Conservation (phyloP, 2,113 vertebrate genomes). For the Corythornis cristatus region DNA sequence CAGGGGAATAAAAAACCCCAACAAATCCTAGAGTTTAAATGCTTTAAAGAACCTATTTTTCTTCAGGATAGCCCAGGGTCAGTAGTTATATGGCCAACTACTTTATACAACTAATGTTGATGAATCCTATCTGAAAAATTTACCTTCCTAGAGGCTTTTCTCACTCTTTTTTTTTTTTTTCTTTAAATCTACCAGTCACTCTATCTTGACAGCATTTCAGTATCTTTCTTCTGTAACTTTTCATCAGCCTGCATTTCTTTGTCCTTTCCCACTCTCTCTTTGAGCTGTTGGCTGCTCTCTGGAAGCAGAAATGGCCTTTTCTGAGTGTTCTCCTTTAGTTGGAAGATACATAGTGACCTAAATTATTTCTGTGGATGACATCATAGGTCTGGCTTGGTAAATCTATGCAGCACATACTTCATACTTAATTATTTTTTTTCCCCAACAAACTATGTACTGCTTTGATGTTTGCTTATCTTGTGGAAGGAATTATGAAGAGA, state of each 20-base stretch:
- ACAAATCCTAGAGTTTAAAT: background rate
- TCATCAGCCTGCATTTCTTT: background rate
- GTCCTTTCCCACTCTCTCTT: background rate
- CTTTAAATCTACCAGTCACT: background rate
- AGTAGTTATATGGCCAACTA: background rate
- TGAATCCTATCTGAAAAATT: background rate
- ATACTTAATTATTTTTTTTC: no score
- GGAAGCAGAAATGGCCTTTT: background rate
- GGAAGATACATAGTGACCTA: background rate
- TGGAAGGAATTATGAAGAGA: background rate
- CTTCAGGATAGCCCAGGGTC: background rate
- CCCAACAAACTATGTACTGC: fast-evolving
- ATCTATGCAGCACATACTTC: background rate
- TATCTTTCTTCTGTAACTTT: background rate
- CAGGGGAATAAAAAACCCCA: background rate
- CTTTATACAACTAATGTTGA: background rate
- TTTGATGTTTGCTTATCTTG: background rate
- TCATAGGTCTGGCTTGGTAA: background rate
- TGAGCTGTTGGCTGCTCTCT: background rate
- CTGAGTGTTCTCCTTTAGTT: background rate
- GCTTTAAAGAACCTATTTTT: background rate
- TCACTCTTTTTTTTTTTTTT: background rate
- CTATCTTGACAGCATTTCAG: background rate
- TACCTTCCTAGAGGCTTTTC: background rate
- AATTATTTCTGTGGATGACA: background rate